Evolutionary conservation across 2,113 vertebrate genomes (phyloP).

Genomic region (Chascanopsetta lugubris): DNA sequence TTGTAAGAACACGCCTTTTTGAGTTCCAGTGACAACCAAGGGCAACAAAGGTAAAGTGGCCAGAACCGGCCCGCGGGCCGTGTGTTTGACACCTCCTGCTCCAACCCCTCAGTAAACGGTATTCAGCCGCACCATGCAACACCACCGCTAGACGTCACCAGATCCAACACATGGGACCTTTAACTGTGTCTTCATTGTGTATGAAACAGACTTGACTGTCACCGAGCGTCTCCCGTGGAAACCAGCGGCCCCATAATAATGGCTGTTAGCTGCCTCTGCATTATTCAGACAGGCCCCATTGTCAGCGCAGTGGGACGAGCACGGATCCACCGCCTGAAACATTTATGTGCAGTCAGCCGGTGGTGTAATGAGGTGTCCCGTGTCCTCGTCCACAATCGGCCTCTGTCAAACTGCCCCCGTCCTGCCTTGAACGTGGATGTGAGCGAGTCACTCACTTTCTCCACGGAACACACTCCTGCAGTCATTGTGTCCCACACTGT

Average conservation of each 20-base stretch:
- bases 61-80: too few species aligned
- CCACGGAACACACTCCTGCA: constrained; percentile 14
- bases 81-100: too few species aligned
- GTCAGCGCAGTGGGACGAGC: constrained; percentile 43
- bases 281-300: constrained; percentile 70
- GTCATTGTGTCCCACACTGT: constrained; percentile 1
- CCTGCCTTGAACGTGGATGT: constrained; percentile 11
- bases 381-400: constrained; percentile 34
- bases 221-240: constrained; percentile 41
- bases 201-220: background rate
- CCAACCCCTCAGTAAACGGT: too few species aligned
- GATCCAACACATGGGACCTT: too few species aligned
- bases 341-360: constrained; percentile 63
- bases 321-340: constrained; percentile 60
- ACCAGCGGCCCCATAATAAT: constrained; percentile 55
- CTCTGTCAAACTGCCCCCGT: constrained; percentile 21
- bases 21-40: too few species aligned
- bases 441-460: constrained; percentile 38
- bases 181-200: background rate
- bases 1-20: too few species aligned
- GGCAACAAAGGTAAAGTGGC: too few species aligned
- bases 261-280: constrained; percentile 58
- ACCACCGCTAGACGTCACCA: too few species aligned
- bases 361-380: constrained; percentile 72
- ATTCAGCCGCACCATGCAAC: too few species aligned